Evolutionary conservation across 2,888 invertebrate genomes (phyloP).

Genomic region (Brachyptera putata): DNA sequence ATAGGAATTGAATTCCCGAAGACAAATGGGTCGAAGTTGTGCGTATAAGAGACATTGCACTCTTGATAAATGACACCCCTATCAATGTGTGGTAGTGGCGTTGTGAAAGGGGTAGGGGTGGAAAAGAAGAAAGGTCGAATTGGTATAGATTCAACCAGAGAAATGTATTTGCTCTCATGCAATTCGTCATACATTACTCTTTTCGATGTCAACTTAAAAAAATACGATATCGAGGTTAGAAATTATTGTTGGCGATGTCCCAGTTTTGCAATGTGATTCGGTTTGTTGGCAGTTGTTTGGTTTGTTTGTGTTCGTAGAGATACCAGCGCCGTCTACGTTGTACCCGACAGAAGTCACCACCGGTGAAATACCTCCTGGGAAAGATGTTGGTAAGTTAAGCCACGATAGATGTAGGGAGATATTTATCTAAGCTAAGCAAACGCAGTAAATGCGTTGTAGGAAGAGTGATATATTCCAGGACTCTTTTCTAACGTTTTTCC

Average conservation of each 20-base stretch:
- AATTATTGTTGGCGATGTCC: slow-evolving; percentile 18
- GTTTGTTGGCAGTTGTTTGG: neutral
- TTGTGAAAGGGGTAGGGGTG: neutral
- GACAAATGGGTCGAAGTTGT: slow-evolving; percentile 16
- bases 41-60: slow-evolving; percentile 15
- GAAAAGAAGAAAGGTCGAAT: neutral
- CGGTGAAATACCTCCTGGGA: neutral
- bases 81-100: too few relatives aligned
- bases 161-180: neutral
- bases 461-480: too few relatives aligned
- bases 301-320: slow-evolving; percentile 3
- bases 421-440: too few relatives aligned
- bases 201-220: slow-evolving; percentile 14
- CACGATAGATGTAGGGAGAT: too few relatives aligned
- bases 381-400: slow-evolving; percentile 14
- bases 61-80: slow-evolving; percentile 13
- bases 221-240: slow-evolving; percentile 17
- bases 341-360: slow-evolving; percentile 8
- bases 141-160: neutral
- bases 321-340: slow-evolving; percentile 10
- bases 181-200: slow-evolving; percentile 8
- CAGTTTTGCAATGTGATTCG: slow-evolving; percentile 14
- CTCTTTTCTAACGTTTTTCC: too few relatives aligned
- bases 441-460: too few relatives aligned
- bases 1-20: slow-evolving; percentile 15